Evolutionary conservation across 2,888 invertebrate genomes (phyloP).

Genomic region (Hirtodrosophila confusa): DNA sequence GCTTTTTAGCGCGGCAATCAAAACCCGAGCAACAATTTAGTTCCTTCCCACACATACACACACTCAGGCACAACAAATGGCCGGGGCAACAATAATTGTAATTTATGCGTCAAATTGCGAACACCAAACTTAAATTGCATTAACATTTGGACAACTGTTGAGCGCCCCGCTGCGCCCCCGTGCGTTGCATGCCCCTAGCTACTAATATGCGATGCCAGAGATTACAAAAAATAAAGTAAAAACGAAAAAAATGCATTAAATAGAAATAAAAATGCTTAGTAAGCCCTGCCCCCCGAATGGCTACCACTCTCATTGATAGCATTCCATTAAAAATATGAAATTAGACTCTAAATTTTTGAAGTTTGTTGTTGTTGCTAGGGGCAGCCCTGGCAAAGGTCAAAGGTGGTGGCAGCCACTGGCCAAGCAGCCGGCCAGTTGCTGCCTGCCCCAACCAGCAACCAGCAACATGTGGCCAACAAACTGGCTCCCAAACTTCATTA

Average conservation of each 20-base stretch:
- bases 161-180: no score
- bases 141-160: slow-evolving; percentile 12
- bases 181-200: not conserved
- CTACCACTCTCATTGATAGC: slow-evolving; percentile 38
- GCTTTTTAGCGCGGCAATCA: not conserved
- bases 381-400: slow-evolving; percentile 66
- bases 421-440: slow-evolving; percentile 48
- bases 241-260: slow-evolving; percentile 8
- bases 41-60: slow-evolving; percentile 1
- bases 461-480: slow-evolving; percentile 51
- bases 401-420: slow-evolving; percentile 65
- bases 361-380: slow-evolving; percentile 12
- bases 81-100: slow-evolving; percentile 27
- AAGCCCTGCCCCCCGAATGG: not conserved
- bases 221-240: not conserved
- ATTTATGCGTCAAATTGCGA: slow-evolving; percentile 36
- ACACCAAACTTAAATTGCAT: slow-evolving; percentile 26
- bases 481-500: slow-evolving; percentile 13
- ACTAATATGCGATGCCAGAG: not conserved
- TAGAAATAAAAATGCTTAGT: slow-evolving; percentile 33
- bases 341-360: slow-evolving; percentile 47
- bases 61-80: slow-evolving; percentile 1
- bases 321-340: slow-evolving; percentile 57
- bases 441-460: slow-evolving; percentile 13
- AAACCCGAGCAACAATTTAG: not conserved